Evolutionary conservation across 2,888 invertebrate genomes (phyloP), one percentile per base, ranked within the genome.

Genomic region (Pammene aurita): DNA sequence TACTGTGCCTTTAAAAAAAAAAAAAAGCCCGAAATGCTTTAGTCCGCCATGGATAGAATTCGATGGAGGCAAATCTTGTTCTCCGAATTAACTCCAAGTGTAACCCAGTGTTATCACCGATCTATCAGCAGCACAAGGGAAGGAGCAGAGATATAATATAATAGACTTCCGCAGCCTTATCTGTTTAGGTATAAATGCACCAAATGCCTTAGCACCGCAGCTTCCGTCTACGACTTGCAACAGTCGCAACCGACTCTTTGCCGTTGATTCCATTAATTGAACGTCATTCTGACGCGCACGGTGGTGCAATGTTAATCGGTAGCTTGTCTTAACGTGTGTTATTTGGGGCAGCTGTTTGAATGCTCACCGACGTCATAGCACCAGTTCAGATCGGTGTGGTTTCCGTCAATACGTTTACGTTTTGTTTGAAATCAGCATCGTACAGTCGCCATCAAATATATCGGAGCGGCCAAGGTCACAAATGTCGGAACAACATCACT

Each of bases 271-370:
- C 60, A 44, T 54, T 60, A 56, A 62, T 67, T 34, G 41, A 62
- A 67, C 56, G 14, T 35, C 48, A 62, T 56, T 46, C 62, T 55
- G 55, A 55, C 54, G 62, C 14, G 16, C 48, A 62, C 67, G 14
- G 11, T 50, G 58, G 16, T 55, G 55, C 55, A 44, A 35, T 48
- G 16, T 50, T 48, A 62, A 62, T 62, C 48, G 26, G 50, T 13
- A 54, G 54, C 54, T 34, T 34, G 41, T 55, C 58, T 44, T 38
- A n/a, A 38, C 44, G 61, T 61, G 41, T 10, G 34, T 42, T 67
- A 62, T 62, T 67, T 67, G 67, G 48, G 34, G 67, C 62, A 67
- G 34, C 41, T 56, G 67, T 56, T 67, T 67, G 67, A 48, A 48
- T 48, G 44, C 46, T 66, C 38, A 26, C 38, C 54, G 18, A 60